Evolutionary conservation across 1,140 invertebrate species (phyloP), one percentile per base, ranked within the genome.

Genomic region (Zaprionus ghesquierei): DNA sequence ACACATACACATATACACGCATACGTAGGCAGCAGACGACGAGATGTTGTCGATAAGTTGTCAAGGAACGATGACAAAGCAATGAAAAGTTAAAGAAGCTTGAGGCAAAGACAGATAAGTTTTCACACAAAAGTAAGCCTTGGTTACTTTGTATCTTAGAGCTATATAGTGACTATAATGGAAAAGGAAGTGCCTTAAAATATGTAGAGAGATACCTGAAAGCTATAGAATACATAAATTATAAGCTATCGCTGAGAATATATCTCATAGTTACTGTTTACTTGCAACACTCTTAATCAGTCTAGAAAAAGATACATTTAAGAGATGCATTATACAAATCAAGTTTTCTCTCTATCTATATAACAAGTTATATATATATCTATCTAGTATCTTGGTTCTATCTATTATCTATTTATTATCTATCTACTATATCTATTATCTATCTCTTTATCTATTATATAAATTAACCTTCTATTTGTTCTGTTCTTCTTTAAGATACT

Each of bases 1-100:
- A 58, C 29, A 60, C 15, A 59, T 59, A 15, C n/a, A 6, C 4
- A 18, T 51, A 10, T 44, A 9, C 22, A n/a, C 53, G 51, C 22
- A 4, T 23, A 12, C 12, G 33, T 35, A 12, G 12, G 33, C 5
- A 13, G 8, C n/a, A 41, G 10, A 33, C 8, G 35, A 15, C 54
- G 63, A 66, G 69, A 35, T 60, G 56, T 38, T 27, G 13, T 13
- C 35, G 1, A 35, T 55, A 55, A 29, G 49, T 68, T 69, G 41
- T 22, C 22, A 46, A 22, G 41, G 22, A 22, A 12, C 15, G 15
- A 41, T 41, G 35, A n/a, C 8, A 41, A 41, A 41, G 5, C 35
- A 46, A 46, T 46, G 18, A 10, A 10, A n/a, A 35, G 33, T 5
- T 35, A n/a, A 20, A 44, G 3, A 18, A 44, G 18, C 9, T 44